These are phyloP conservation scores for Lysiphlebus fabarum DNA, from an alignment of 1,140 invertebrate genomes.

Conservation along the genomic window DNA sequence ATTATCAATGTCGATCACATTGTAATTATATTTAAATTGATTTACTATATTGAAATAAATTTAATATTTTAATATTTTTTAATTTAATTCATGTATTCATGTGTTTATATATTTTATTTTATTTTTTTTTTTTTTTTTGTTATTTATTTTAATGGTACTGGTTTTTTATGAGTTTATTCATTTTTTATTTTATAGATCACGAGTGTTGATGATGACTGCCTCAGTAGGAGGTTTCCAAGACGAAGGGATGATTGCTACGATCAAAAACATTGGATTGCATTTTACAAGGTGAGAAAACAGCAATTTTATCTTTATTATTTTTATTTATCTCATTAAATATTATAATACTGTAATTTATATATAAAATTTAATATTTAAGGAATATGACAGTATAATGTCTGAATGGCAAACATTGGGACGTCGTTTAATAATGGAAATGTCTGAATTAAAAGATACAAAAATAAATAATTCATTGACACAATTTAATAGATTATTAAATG, in stretches of 20 bases:
- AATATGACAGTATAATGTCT: slow-evolving; percentile 51
- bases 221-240: slow-evolving; percentile 53
- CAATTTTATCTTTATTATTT: background rate
- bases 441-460: slow-evolving; percentile 48
- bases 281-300: slow-evolving; percentile 55
- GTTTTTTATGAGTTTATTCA: slow-evolving; percentile 16
- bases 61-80: background rate
- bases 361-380: slow-evolving; percentile 41
- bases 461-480: slow-evolving; percentile 48
- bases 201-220: slow-evolving; percentile 40
- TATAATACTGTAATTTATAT: slow-evolving; percentile 11
- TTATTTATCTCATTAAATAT: background rate
- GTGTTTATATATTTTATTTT: too few relatives aligned
- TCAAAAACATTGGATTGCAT: slow-evolving; percentile 63
- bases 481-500: slow-evolving; percentile 47
- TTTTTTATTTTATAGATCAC: slow-evolving; percentile 40
- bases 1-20: slow-evolving; percentile 5
- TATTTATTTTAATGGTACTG: slow-evolving; percentile 14
- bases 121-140: too few relatives aligned
- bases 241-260: slow-evolving; percentile 58
- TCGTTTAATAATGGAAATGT: slow-evolving; percentile 52
- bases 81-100: too few relatives aligned
- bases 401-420: slow-evolving; percentile 52
- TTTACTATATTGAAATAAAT: background rate
- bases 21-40: slow-evolving; percentile 9